Evolutionary conservation across 2,888 invertebrate species (phyloP).

Genomic region (Lamproptera curius): DNA sequence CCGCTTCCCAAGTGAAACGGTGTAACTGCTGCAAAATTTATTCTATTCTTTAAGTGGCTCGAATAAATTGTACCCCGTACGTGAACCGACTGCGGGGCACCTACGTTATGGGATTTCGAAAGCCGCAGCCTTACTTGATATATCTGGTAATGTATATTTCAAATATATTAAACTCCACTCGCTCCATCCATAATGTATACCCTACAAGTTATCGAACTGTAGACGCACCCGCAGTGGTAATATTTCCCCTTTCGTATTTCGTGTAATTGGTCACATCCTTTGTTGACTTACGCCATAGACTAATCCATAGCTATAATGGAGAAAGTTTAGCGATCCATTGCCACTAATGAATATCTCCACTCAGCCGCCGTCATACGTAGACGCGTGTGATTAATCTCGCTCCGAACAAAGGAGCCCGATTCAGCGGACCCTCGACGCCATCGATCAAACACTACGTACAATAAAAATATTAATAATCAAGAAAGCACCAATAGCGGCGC

Average conservation of each 20-base stretch:
- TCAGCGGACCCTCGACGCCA: constrained; percentile 59
- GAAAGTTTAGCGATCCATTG: constrained; percentile 40
- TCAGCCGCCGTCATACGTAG: constrained; percentile 56
- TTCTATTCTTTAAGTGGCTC: constrained; percentile 60
- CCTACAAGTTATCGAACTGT: background rate
- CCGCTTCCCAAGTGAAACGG: constrained; percentile 54
- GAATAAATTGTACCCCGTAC: constrained; percentile 64
- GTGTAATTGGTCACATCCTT: background rate
- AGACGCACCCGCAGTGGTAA: background rate
- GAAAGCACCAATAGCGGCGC: constrained; percentile 61
- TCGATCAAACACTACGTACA: constrained; percentile 70
- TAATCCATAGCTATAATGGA: constrained; percentile 1
- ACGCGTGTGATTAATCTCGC: constrained; percentile 68
- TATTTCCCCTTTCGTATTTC: background rate
- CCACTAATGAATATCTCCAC: constrained; percentile 63
- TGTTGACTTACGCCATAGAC: constrained; percentile 2
- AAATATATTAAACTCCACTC: constrained; percentile 18
- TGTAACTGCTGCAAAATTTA: constrained; percentile 57
- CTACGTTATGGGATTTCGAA: constrained; percentile 32
- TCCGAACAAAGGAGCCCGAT: constrained; percentile 67
- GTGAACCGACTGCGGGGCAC: constrained; percentile 52
- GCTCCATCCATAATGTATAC: constrained; percentile 3
- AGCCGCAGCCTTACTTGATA: constrained; percentile 21
- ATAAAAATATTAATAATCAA: constrained; percentile 76
- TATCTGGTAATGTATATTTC: constrained; percentile 21